A percentile compares a stretch with the other conserved stretches of the same genome.
Evolutionary conservation across 2,888 invertebrate species (phyloP).

Genomic region (Amphiduros pacificus): DNA sequence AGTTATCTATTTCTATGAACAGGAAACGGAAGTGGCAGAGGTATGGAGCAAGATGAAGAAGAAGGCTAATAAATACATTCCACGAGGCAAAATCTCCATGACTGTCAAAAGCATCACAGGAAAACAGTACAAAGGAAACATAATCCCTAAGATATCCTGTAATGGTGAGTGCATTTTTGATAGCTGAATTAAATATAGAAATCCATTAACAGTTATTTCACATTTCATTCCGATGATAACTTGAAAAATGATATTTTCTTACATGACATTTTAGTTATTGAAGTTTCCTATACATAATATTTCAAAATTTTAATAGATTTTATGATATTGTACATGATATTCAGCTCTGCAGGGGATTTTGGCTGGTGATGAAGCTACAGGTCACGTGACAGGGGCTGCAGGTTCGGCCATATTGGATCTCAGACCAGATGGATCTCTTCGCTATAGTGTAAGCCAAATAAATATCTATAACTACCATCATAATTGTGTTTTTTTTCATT

Average conservation of each 20-base stretch:
- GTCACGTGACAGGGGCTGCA: constrained; percentile 1
- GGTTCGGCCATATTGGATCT: constrained; percentile 1
- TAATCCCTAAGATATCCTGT: constrained; percentile 7
- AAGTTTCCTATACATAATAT: no score
- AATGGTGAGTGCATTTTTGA: constrained; percentile 7
- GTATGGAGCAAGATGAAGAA: not conserved
- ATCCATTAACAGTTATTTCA: no score
- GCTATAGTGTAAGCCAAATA: not conserved
- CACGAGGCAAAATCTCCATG: not conserved
- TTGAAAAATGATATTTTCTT: no score
- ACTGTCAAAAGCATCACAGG: not conserved
- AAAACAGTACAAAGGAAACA: not conserved
- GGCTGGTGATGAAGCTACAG: not conserved
- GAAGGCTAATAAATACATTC: not conserved
- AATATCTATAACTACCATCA: not conserved
- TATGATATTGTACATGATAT: no score
- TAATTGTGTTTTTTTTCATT: not conserved
- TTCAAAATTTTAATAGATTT: no score
- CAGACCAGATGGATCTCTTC: not conserved
- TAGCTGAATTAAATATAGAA: no score
- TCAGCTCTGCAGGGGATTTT: constrained; percentile 8
- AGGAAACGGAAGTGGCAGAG: constrained; percentile 11
- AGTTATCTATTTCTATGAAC: no score
- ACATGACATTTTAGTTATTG: no score
- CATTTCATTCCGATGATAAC: no score